phyloP scores from a whole-genome alignment of 1,140 invertebrate genomes.

The Gonatopus flavifemur region DNA sequence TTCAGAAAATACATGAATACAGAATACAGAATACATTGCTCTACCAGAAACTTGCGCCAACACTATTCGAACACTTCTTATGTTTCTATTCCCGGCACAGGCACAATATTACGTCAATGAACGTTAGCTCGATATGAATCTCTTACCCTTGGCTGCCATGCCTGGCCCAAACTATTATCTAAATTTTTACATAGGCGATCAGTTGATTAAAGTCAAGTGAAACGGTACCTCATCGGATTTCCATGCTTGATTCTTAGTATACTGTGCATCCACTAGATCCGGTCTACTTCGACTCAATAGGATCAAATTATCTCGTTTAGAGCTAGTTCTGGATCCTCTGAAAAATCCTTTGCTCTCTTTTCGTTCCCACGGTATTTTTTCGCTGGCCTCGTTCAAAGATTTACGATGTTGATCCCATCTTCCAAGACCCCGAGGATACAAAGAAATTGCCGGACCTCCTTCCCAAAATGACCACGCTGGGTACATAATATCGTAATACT shows the following conservation, averaged over 20 bases:
- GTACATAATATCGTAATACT: conserved; percentile 93
- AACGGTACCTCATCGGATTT: conserved; percentile 80
- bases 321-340: conserved; percentile 88
- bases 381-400: conserved; percentile 68
- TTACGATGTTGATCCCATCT: conserved; percentile 85
- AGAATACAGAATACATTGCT: no score
- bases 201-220: no score
- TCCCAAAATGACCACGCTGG: conserved; percentile 98
- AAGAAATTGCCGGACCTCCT: conserved; percentile 90
- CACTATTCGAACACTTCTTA: no score
- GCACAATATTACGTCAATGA: background rate
- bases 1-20: no score
- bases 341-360: conserved; percentile 85
- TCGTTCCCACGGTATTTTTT: conserved; percentile 72
- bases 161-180: background rate
- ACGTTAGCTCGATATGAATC: no score
- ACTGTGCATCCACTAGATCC: conserved; percentile 85
- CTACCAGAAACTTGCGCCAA: no score
- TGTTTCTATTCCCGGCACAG: no score
- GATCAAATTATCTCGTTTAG: conserved; percentile 87
- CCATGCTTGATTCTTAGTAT: conserved; percentile 99
- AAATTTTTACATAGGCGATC: no score
- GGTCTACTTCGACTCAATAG: conserved; percentile 78
- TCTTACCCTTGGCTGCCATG: no score
- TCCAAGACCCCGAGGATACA: conserved; percentile 91